Conservation (phyloP, 2,888 invertebrate species). For the Neoitamus cyanurus region DNA sequence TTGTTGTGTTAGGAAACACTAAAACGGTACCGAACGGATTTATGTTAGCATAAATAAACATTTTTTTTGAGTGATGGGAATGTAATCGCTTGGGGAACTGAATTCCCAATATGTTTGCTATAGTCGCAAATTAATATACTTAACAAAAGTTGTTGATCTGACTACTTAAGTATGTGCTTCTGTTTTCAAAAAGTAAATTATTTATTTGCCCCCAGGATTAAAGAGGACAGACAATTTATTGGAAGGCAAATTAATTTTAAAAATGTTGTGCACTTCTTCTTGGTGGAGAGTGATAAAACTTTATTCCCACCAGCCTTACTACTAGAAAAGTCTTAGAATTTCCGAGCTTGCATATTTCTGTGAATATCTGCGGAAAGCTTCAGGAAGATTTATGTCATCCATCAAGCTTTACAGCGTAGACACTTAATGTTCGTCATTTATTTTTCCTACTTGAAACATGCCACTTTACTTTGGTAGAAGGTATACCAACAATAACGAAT, state of each 20-base stretch:
- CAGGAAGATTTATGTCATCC: constrained; percentile 25
- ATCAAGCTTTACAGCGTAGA: constrained; percentile 35
- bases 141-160: background rate
- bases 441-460: background rate
- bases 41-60: too few species aligned
- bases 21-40: too few species aligned
- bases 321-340: background rate
- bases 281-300: background rate
- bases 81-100: background rate
- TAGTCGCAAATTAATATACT: background rate
- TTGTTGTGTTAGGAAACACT: too few species aligned
- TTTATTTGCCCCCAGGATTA: background rate
- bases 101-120: background rate
- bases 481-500: background rate
- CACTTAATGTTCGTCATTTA: constrained; percentile 17
- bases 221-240: background rate
- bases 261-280: background rate
- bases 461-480: background rate
- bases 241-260: background rate
- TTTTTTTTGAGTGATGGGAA: too few species aligned
- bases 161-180: background rate
- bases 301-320: background rate
- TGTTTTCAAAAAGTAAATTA: background rate
- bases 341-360: background rate
- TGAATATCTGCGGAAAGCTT: constrained; percentile 1